A percentile compares a stretch with the other conserved stretches of the same genome.
Conservation (phyloP, 2,797 vertebrate species). For the Danio kyathit region DNA sequence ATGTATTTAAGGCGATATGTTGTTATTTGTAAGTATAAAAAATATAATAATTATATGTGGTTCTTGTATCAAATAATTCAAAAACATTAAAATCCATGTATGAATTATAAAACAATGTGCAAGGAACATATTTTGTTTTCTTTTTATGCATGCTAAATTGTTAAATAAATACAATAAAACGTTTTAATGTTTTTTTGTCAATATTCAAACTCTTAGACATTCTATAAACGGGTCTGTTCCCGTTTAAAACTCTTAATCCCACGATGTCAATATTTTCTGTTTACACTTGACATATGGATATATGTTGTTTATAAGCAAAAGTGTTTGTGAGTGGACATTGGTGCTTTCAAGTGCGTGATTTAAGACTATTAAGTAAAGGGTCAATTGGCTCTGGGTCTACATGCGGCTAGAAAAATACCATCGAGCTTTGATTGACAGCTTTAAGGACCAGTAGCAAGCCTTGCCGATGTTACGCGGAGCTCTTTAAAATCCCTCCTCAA, state of each 20-base stretch:
- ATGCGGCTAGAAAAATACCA: constrained; percentile 48
- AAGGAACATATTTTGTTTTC: too few relatives aligned
- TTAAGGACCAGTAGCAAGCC: constrained; percentile 84
- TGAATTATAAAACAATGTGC: too few relatives aligned
- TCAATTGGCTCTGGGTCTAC: constrained; percentile 48
- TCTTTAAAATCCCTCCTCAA: constrained; percentile 89
- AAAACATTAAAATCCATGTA: background rate
- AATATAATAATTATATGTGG: background rate
- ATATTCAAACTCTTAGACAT: background rate
- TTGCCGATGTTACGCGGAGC: constrained; percentile 75
- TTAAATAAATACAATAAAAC: background rate
- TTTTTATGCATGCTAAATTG: background rate
- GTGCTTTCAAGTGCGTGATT: constrained; percentile 65
- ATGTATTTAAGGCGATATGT: background rate
- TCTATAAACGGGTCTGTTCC: background rate
- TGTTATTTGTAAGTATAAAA: background rate
- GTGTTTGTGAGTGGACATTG: constrained; percentile 44
- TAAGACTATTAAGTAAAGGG: constrained; percentile 60
- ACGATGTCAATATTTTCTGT: background rate
- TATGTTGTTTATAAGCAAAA: constrained; percentile 10
- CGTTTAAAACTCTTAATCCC: background rate
- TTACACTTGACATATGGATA: background rate
- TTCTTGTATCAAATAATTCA: background rate
- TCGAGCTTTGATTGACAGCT: constrained; percentile 83
- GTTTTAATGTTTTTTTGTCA: too few relatives aligned